Evolutionary conservation across 2,113 vertebrate genomes (phyloP), one percentile per base, ranked within the genome.

Genomic region (Bambusicola thoracicus): DNA sequence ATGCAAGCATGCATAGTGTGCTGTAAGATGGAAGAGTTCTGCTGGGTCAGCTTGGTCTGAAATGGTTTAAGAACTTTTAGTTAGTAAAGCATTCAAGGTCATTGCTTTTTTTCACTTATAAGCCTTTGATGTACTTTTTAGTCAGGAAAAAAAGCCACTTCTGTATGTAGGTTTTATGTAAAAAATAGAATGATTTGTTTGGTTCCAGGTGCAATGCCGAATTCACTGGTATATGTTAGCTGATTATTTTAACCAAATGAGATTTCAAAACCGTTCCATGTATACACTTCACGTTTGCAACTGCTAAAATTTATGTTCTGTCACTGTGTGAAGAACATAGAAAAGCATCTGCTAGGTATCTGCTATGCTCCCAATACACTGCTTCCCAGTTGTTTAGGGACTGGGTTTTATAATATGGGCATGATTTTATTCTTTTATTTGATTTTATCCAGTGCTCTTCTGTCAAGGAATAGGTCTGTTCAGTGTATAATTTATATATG

Each of bases 11-110:
- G 76, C 3, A 16, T 13, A 58, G 53, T 36, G 30, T 56, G 25
- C 58, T 67, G 11, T 46, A 75, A 85, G 59, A 30, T 77, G 55
- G 58, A 77, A 85, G 77, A 53, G 43, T 46, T 3, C 2, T 46
- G 65, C 85, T 73, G 72, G n/a, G 79, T 82, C 72, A 87, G 84
- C 22, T 53, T 16, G 40, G 5, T 48, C 44, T 81, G 41, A 84
- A 93, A 86, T 75, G 81, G 55, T 91, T 87, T 29, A 41, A 22
- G 85, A 72, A 68, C 53, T 72, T 93, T 48, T 30, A 77, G 51
- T 68, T 84, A 86, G 46, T 69, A 67, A 75, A 86, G 62, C 13
- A 24, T 36, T 87, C 40, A 81, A 55, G 29, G 32, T 58, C 56
- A 18, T 44, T 87, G 40, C 38, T 81, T 90, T 90, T 90, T 92